Evolutionary conservation across 1,140 invertebrate species (phyloP), one percentile per base, ranked within the genome.

Genomic region (Antheraea mylitta): DNA sequence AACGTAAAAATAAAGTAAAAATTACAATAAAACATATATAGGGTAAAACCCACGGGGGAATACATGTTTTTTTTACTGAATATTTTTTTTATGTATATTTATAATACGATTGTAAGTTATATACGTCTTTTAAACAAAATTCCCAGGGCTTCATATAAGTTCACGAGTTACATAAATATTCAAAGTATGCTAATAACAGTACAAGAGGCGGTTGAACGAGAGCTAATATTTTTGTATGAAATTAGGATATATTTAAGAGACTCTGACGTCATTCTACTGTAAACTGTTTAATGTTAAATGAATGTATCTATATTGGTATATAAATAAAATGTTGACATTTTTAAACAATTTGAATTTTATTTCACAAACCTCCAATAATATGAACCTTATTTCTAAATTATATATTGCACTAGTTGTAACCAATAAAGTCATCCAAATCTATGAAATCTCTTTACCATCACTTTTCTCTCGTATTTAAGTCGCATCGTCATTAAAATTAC

Each of bases 311-410:
- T 86, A 89, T 81, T 81, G 82, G 81, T 85, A 85, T 82, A 88
- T 82, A 78, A 90, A 90, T 90, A 88, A 88, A 90, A 87, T 90
- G 87, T 90, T 90, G 86, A 88, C 75, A 81, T 90, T 90, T 88
- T 88, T 79, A 73, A 66, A 58, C 13, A n/a, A 58, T 48, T 42
- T n/a, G 30, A 53, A 37, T 58, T 66, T 66, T 59, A 53, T 58
- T 66, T 66, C 30, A 66, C 16, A 8, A 10, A 37, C 45, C 19
- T 13, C 18, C 1, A 19, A 53, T 18, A 13, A 4, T 13, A 4
- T 66, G 2, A 53, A 11, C 18, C 18, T 60, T 59, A 5, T 18
- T 59, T n/a, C 58, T 30, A 30, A 1, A 30, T 30, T 30, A 30
- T 30, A 30, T 2, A 30, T 30, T 30, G 22, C 4, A 30, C 1